Evolutionary conservation across 2,888 invertebrate species (phyloP).

Genomic region (Hemaris fuciformis): DNA sequence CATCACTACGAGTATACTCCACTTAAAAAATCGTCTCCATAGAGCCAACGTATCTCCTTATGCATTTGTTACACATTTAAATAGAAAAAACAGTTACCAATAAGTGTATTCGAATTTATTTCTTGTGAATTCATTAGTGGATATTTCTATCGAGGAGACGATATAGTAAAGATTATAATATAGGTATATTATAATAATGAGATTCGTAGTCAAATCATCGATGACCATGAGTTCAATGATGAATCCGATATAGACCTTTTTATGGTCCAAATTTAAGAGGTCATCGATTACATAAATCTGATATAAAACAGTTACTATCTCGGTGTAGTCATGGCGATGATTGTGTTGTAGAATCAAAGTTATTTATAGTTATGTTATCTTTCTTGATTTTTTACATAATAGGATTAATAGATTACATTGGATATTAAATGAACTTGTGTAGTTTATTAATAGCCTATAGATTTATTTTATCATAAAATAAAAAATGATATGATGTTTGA

Average conservation of each 20-base stretch:
- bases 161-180: neutral
- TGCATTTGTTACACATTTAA: too few species aligned
- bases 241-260: slow-evolving; percentile 7
- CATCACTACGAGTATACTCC: too few species aligned
- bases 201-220: slow-evolving; percentile 3
- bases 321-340: neutral
- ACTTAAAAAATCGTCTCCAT: too few species aligned
- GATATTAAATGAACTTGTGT: neutral
- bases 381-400: neutral
- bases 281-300: slow-evolving; percentile 7
- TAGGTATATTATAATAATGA: neutral
- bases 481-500: too few species aligned
- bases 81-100: neutral
- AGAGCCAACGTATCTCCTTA: too few species aligned
- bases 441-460: neutral
- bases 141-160: neutral
- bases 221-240: slow-evolving; percentile 2
- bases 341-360: neutral
- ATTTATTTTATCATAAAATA: neutral
- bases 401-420: neutral
- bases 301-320: neutral
- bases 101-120: neutral
- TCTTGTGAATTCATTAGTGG: neutral
- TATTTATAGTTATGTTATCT: neutral
- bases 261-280: slow-evolving; percentile 8